Base-by-base conservation (phyloP, 2,888 invertebrate species). In the Zygaena filipendulae region DNA sequence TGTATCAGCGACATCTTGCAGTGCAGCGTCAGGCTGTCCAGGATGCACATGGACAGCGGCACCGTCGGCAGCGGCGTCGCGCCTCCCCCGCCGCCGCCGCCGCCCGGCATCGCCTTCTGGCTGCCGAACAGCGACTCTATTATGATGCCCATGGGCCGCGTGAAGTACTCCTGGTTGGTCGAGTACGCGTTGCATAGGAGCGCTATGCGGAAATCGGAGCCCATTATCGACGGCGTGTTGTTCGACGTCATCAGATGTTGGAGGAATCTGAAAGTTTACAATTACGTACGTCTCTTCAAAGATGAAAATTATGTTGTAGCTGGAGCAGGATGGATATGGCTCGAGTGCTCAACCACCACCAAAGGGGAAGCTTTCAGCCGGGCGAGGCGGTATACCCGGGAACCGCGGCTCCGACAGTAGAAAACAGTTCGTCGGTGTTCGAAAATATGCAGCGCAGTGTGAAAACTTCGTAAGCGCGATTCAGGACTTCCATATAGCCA, bases 141-240 rank as follows among this genome's bases (percentile, higher is more conserved):
- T 20, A 97, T 81, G 4, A 92, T 90, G 3, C 91, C 91, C 95
- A 97, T 95, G 1, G 95, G 96, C 32, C 94, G 85, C 6, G 91
- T 87, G 56, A 93, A 95, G 56, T 87, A 91, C 44, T 96, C 95
- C 52, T 92, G 90, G 66, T 95, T 95, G 1, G 96, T 97, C 2
- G 94, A 94, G 54, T 92, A 97, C 0, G 97, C 96, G 72, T 97
- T 97, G 63, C 97, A 96, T 1, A 97, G 82, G 14, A 97, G 79
- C 0, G 96, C 92, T 42, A 97, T 93, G 35, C 93, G 86, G 59
- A 90, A 97, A 67, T 97, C 97, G 18, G 89, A 86, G 1, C 91
- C 90, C 85, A 91, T 89, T 33, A 91, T 68, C 7, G 87, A 81
- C 16, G 87, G 86, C 10, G 83, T 81, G 42, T 82, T 85, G 48